Evolutionary conservation across 2,797 vertebrate genomes (phyloP), one percentile per base, ranked within the genome.

Genomic region (Spondyliosoma cantharus): DNA sequence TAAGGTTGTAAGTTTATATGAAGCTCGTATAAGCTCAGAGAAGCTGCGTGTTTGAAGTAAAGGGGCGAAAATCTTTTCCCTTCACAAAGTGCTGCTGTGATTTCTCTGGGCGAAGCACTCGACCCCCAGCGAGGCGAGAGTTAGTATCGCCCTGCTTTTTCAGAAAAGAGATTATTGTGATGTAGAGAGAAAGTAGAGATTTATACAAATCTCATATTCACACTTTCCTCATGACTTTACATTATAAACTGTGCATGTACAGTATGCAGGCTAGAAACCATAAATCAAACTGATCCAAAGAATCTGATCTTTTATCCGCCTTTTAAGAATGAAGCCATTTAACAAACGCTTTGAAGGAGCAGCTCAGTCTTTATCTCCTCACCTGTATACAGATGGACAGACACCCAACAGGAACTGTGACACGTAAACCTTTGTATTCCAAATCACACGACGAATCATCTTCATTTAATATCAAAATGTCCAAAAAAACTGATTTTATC

Each of bases 1-100:
- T 12, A 19, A 73, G 81, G 76, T 80, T 82, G 64, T 71, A 70
- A 71, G 54, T 52, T 74, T 59, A 76, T 84, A 74, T 82, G 70
- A 81, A 74, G 65, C 24, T 14, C 60, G 29, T 84, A 84, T 77
- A 70, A 70, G 22, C 80, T 80, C 48, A 61, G 61, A 78, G 76
- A 83, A 84, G 77, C 46, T 5, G 37, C 42, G 25, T 52, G 62
- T 84, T 87, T 80, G 52, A 83, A 74, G 76, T 70, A 45, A 67
- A 68, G 48, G 14, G 20, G 45, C 8, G 73, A 64, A 74, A 84
- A 73, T 64, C 57, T 54, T n/a, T 37, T 37, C 57, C 69, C 9
- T 48, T 61, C 27, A 62, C 48, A 76, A 74, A 68, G 71, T 43
- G 66, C 77, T 80, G 59, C 63, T 14, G 57, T 48, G 46, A 66